Conservation (phyloP, 2,113 vertebrate genomes). For the Paracanthobrama guichenoti region DNA sequence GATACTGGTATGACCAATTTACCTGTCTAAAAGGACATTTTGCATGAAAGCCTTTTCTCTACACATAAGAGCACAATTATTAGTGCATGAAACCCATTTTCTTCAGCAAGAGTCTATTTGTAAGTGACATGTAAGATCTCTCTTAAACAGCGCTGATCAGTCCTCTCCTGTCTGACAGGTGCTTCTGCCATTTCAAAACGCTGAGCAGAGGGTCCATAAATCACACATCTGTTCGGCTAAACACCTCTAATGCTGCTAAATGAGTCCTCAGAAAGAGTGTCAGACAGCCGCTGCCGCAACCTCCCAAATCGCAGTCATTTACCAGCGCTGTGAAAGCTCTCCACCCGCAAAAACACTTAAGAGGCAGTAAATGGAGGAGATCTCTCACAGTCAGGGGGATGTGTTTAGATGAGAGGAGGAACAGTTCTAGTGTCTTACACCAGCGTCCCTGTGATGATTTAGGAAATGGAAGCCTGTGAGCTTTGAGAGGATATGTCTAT, state of each 20-base stretch:
- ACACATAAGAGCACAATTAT: not conserved
- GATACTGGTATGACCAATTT: too few species aligned
- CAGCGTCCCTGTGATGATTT: not conserved
- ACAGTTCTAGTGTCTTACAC: not conserved
- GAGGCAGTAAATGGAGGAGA: slow-evolving; percentile 7
- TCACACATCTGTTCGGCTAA: slow-evolving; percentile 33
- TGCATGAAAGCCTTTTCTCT: not conserved
- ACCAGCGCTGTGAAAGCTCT: slow-evolving; percentile 10
- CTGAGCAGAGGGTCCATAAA: slow-evolving; percentile 19
- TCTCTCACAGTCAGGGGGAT: not conserved
- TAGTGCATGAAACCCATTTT: slow-evolving; percentile 6
- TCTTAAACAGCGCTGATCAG: not conserved
- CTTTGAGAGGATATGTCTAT: not conserved
- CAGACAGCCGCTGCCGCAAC: not conserved
- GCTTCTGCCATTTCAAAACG: slow-evolving; percentile 37
- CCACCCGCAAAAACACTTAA: slow-evolving; percentile 9
- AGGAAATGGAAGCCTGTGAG: not conserved
- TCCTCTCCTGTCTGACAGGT: slow-evolving; percentile 32
- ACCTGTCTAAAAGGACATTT: not conserved
- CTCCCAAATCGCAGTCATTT: slow-evolving; percentile 27
- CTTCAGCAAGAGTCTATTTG: slow-evolving; percentile 8
- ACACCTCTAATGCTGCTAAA: slow-evolving; percentile 34
- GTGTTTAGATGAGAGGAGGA: not conserved
- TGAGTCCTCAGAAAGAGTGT: slow-evolving; percentile 29
- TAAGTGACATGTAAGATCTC: not conserved